A percentile compares a stretch with the other conserved stretches of the same genome.
These are phyloP conservation scores for Periphyllus acericola DNA, from an alignment of 2,888 invertebrate species.

Conservation along the genomic window DNA sequence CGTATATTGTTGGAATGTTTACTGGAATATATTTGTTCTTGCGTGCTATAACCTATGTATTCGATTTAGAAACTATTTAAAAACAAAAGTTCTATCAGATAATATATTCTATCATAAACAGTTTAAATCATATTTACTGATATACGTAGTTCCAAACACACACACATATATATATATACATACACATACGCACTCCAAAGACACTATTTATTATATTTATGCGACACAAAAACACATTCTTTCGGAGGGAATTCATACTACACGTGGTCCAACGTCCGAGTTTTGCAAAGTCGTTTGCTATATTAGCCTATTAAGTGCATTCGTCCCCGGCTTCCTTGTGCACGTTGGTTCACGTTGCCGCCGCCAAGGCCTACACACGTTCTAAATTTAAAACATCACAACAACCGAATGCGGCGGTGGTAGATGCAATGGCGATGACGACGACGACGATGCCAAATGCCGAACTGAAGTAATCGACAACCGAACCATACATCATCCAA, in stretches of 20 bases:
- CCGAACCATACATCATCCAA: not conserved
- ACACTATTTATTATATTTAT: not conserved
- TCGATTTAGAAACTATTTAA: no score
- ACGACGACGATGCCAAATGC: constrained; percentile 35
- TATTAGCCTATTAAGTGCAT: constrained; percentile 10
- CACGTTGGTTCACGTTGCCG: not conserved
- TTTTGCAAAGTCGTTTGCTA: not conserved
- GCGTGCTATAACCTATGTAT: no score
- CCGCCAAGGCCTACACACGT: constrained; percentile 39
- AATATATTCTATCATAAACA: no score
- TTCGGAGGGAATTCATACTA: not conserved
- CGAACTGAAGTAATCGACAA: constrained; percentile 11
- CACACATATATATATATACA: no score
- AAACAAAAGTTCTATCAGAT: no score
- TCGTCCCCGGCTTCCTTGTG: not conserved
- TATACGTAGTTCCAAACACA: no score
- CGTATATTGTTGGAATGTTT: no score
- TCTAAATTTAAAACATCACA: constrained; percentile 58
- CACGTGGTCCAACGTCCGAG: not conserved
- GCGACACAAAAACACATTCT: not conserved
- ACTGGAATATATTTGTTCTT: no score
- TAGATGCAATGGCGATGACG: not conserved
- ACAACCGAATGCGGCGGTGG: constrained; percentile 2
- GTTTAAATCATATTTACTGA: no score
- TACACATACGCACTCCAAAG: no score